Percentiles rank a stretch among this genome's conserved stretches.
These are phyloP conservation scores for Aspiorhynchus laticeps DNA, from an alignment of 2,113 vertebrate genomes.

Conservation along the genomic window DNA sequence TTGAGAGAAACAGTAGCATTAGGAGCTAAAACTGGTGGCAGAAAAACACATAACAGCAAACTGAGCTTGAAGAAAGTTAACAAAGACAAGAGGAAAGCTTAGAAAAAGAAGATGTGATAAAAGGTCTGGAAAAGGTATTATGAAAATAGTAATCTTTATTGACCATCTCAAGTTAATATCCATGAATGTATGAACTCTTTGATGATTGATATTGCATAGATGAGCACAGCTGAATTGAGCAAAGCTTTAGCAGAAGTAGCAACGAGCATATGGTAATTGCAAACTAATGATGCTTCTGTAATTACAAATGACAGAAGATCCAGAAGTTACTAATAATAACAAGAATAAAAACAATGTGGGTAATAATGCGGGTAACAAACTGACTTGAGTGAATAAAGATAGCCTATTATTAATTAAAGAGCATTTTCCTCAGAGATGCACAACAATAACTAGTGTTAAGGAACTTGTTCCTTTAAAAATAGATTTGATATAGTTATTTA, in stretches of 20 bases:
- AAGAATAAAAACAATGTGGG: not conserved
- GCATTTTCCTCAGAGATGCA: not conserved
- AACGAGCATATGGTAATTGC: slow-evolving; percentile 1
- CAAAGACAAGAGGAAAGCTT: not conserved
- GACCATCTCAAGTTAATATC: not conserved
- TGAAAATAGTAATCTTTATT: not conserved
- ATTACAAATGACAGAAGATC: not conserved
- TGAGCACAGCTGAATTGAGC: not conserved
- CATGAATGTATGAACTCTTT: not conserved
- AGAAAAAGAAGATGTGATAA: not conserved
- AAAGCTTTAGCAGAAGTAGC: not conserved
- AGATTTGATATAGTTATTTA: not conserved
- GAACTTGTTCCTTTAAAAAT: not conserved
- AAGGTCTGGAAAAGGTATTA: not conserved
- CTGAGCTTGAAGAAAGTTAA: not conserved
- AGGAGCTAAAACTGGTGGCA: not conserved
- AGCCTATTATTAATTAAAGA: not conserved
- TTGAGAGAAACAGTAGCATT: not conserved
- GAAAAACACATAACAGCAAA: not conserved
- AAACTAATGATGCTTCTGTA: not conserved
- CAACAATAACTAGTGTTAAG: not conserved
- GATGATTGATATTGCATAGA: not conserved
- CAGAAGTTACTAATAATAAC: not conserved
- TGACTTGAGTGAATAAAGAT: not conserved
- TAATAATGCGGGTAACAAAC: not conserved